Evolutionary conservation across 2,888 invertebrate genomes (phyloP), one percentile per base, ranked within the genome.

Genomic region (Eurytoma adleriae): DNA sequence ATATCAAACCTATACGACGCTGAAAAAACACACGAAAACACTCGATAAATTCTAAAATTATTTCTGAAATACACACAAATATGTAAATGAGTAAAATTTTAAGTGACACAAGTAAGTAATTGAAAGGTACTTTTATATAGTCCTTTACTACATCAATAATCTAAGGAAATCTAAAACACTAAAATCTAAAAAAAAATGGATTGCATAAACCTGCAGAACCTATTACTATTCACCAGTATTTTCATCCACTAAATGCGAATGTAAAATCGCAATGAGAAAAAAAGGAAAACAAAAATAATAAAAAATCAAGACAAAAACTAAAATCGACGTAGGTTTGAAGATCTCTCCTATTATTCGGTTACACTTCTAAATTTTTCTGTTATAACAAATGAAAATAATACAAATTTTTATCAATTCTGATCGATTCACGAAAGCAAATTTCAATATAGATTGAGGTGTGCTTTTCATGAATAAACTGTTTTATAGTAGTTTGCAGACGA

Each of bases 211-310:
- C 7, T n/a, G 20, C 48, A 67, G 13, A 40, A 30, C 52, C 40
- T 80, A 75, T 14, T 75, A 67, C n/a, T 77, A 76, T 80, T 81
- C 79, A 82, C 82, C 69, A 69, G 83, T 68, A 76, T 81, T 12
- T 73, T 78, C 81, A 83, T 83, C 81, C 81, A 75, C 30, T 75
- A 71, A 71, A 69, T 62, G 56, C 73, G 62, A 77, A 56, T 66
- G 59, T 30, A 40, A 52, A 62, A 18, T 54, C 73, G 68, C 70
- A 76, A 75, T 74, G 67, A 80, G 71, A 80, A 64, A 50, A 68
- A 73, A 18, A 69, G 62, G 74, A 81, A 48, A 68, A 79, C 62
- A 59, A 70, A 77, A 73, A 40, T 40, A 40, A 40, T 40, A 69
- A 59, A 73, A 79, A 77, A 56, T 20, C 71, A 56, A 74, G 18